Evolutionary conservation across 2,113 vertebrate species (phyloP).

Genomic region (Corythaixoides concolor): DNA sequence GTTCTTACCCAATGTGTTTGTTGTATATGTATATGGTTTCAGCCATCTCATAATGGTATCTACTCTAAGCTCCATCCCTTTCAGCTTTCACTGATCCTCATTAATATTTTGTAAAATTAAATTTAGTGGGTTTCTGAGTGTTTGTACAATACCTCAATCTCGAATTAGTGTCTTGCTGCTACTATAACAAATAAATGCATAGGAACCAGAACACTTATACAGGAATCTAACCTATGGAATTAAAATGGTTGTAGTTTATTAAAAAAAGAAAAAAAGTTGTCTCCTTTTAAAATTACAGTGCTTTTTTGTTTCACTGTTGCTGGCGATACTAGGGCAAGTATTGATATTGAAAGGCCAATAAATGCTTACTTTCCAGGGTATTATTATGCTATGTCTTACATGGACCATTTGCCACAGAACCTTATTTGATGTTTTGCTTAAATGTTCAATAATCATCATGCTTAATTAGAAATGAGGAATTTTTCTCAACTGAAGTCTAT

Average conservation of each 20-base stretch:
- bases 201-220: background rate
- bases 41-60: background rate
- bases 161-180: background rate
- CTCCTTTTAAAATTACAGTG: background rate
- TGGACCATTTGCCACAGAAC: background rate
- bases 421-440: background rate
- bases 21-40: background rate
- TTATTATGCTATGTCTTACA: background rate
- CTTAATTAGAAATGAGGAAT: background rate
- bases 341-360: background rate
- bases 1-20: accelerated
- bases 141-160: background rate
- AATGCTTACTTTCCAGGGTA: background rate
- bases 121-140: background rate
- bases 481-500: background rate
- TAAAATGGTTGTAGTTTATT: background rate
- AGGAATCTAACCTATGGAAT: background rate
- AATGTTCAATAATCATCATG: background rate
- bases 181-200: background rate
- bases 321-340: background rate
- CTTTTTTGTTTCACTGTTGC: background rate
- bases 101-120: background rate
- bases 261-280: background rate
- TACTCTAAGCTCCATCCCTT: background rate
- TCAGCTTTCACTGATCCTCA: background rate